phyloP scores from a whole-genome alignment of 2,797 vertebrate genomes.

The Glyptemys insculpta region DNA sequence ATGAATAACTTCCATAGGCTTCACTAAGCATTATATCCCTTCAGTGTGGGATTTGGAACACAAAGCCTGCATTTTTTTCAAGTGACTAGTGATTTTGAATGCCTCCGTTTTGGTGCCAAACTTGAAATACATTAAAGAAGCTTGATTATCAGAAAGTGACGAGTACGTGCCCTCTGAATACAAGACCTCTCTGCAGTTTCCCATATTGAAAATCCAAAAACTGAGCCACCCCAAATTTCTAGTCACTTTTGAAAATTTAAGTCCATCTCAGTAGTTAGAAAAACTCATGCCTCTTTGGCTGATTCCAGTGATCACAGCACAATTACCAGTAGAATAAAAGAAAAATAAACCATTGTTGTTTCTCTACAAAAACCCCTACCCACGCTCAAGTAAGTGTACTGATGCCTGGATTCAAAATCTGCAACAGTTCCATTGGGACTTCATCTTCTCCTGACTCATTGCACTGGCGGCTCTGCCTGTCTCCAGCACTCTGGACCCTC shows the following conservation, averaged over 20 bases:
- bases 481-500: too few relatives aligned
- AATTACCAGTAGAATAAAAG: too few relatives aligned
- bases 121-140: neutral
- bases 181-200: neutral
- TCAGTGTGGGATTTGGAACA: neutral
- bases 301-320: too few relatives aligned
- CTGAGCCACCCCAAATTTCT: neutral
- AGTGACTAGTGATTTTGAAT: neutral
- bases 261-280: neutral
- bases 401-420: too few relatives aligned
- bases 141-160: neutral
- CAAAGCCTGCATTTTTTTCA: neutral
- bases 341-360: too few relatives aligned
- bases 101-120: neutral
- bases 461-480: too few relatives aligned
- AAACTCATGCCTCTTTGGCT: neutral
- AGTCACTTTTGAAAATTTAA: neutral
- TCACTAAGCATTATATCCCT: neutral
- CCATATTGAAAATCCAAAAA: neutral
- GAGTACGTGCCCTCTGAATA: neutral
- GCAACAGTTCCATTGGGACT: too few relatives aligned
- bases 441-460: too few relatives aligned
- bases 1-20: neutral
- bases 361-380: too few relatives aligned
- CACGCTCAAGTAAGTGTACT: too few relatives aligned